phyloP scores from a whole-genome alignment of 2,113 vertebrate genomes.

The Epinephelus moara region DNA sequence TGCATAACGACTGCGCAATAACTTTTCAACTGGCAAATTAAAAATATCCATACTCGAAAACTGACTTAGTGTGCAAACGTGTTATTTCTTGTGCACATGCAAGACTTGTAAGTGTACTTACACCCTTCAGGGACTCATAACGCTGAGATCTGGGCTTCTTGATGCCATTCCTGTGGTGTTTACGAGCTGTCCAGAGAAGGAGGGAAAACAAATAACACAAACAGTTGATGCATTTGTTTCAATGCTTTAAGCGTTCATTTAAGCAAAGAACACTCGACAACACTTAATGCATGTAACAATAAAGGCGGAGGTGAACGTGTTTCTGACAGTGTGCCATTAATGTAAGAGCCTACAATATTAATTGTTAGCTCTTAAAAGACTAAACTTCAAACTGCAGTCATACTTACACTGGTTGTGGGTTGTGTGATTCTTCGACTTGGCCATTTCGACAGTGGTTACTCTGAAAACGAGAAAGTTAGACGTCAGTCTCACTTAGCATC shows the following conservation, averaged over 20 bases:
- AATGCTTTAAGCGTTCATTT: background rate
- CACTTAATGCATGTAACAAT: background rate
- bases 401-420: conserved; percentile 98
- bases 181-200: conserved; percentile 87
- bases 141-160: conserved; percentile 93
- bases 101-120: conserved; percentile 73
- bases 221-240: fast-evolving
- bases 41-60: too few relatives aligned
- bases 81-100: background rate
- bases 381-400: background rate
- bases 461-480: conserved; percentile 39
- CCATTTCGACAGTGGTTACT: conserved; percentile 85
- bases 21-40: too few relatives aligned
- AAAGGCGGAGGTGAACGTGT: fast-evolving
- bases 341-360: too few relatives aligned
- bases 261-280: too few relatives aligned
- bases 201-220: background rate
- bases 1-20: too few relatives aligned
- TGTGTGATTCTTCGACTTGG: conserved; percentile 99
- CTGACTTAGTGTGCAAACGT: too few relatives aligned
- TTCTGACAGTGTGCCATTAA: fast-evolving
- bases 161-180: conserved; percentile 98
- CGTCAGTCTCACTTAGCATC: background rate
- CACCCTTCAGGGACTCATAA: conserved; percentile 96
- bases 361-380: background rate